Evolutionary conservation across 2,113 vertebrate genomes (phyloP).

Genomic region (Leuciscus idus): DNA sequence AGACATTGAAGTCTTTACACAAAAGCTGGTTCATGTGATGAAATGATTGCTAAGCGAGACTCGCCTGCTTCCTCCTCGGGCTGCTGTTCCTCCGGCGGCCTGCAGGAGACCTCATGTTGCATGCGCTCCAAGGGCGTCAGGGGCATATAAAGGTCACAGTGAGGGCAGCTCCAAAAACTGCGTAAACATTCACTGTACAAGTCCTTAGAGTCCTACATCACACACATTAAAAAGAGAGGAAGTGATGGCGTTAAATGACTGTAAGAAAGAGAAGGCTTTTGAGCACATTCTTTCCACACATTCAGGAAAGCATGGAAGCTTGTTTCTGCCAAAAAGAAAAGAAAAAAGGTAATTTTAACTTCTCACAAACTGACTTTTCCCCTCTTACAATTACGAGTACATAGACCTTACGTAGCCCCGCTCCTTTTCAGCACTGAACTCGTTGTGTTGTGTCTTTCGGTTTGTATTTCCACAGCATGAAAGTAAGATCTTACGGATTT

Average conservation of each 20-base stretch:
- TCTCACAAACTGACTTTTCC: not conserved
- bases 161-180: constrained; percentile 90
- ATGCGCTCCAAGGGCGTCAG: constrained; percentile 88
- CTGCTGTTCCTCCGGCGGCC: constrained; percentile 67
- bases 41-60: not conserved
- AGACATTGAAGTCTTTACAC: not conserved
- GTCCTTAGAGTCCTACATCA: constrained; percentile 78
- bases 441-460: no score
- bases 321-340: not conserved
- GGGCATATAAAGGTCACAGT: constrained; percentile 86
- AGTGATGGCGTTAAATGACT: not conserved
- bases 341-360: not conserved
- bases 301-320: not conserved
- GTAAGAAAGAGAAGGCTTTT: constrained; percentile 5
- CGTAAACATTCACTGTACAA: constrained; percentile 90
- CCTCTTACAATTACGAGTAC: not conserved
- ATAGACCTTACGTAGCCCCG: not conserved
- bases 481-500: no score
- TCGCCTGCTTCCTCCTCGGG: constrained; percentile 29
- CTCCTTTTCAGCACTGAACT: no score
- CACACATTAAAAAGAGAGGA: not conserved
- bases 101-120: constrained; percentile 82
- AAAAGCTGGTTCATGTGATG: not conserved
- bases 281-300: not conserved
- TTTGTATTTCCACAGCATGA: no score